Evolutionary conservation across 2,888 invertebrate genomes (phyloP).

Genomic region (Apamea monoglypha): DNA sequence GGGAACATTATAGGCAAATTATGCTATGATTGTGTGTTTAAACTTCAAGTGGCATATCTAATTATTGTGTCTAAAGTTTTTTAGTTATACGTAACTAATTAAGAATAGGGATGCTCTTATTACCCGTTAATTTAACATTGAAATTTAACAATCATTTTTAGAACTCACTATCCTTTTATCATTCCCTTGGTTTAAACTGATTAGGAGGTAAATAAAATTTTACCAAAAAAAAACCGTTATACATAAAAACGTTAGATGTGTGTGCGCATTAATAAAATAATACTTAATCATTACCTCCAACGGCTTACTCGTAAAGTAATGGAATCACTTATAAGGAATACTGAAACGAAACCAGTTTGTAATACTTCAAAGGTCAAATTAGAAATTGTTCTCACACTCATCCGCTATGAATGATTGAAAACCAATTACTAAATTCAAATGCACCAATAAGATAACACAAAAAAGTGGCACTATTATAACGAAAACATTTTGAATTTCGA

Average conservation of each 20-base stretch:
- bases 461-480: conserved; percentile 73
- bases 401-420: conserved; percentile 67
- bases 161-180: neutral
- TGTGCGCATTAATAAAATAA: neutral
- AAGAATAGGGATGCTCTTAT: neutral
- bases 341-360: conserved; percentile 47
- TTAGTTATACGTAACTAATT: neutral
- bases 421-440: conserved; percentile 77
- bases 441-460: conserved; percentile 74
- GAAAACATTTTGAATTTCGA: conserved; percentile 79
- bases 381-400: conserved; percentile 56
- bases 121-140: neutral
- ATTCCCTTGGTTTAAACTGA: neutral
- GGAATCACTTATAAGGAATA: conserved; percentile 16
- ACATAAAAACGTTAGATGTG: neutral
- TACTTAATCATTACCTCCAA: neutral
- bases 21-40: neutral
- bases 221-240: neutral
- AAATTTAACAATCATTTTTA: neutral
- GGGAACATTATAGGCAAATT: no score
- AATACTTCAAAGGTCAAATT: conserved; percentile 59
- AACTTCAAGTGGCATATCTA: neutral
- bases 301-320: neutral
- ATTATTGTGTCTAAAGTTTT: neutral
- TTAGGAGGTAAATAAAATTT: neutral